These are phyloP conservation scores for Polyommatus icarus DNA, from an alignment of 2,888 invertebrate species.

Conservation along the genomic window DNA sequence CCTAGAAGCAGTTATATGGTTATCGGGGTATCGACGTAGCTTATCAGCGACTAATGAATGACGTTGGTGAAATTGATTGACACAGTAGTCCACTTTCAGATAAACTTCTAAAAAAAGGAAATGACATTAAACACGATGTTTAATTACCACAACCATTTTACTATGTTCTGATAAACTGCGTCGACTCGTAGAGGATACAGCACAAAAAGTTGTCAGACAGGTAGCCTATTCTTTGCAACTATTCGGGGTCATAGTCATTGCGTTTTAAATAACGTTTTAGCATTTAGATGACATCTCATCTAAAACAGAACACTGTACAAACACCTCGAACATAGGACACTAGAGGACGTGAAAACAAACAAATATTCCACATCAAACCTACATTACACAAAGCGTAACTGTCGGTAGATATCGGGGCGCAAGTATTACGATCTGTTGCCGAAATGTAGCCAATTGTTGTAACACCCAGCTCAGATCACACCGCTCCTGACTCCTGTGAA, in stretches of 20 bases:
- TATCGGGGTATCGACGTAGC: constrained; percentile 60
- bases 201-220: constrained; percentile 60
- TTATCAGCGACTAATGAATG: constrained; percentile 51
- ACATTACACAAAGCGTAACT: constrained; percentile 61
- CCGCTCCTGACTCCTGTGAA: constrained; percentile 32
- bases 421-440: constrained; percentile 78
- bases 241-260: constrained; percentile 71
- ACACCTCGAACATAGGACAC: constrained; percentile 53
- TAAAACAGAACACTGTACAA: constrained; percentile 69
- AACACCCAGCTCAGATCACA: constrained; percentile 79
- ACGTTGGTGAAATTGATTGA: not conserved
- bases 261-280: constrained; percentile 80
- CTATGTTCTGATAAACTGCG: constrained; percentile 40
- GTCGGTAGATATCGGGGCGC: constrained; percentile 58
- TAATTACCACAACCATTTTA: not conserved
- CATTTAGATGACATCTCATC: constrained; percentile 69
- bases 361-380: constrained; percentile 66
- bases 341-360: constrained; percentile 64
- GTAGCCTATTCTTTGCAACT: constrained; percentile 69
- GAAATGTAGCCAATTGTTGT: constrained; percentile 76
- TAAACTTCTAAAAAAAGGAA: not conserved
- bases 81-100: not conserved
- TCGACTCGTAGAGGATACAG: constrained; percentile 63
- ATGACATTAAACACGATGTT: not conserved
- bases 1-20: constrained; percentile 76